phyloP scores from a whole-genome alignment of 2,113 vertebrate species.

The Psophia crepitans region DNA sequence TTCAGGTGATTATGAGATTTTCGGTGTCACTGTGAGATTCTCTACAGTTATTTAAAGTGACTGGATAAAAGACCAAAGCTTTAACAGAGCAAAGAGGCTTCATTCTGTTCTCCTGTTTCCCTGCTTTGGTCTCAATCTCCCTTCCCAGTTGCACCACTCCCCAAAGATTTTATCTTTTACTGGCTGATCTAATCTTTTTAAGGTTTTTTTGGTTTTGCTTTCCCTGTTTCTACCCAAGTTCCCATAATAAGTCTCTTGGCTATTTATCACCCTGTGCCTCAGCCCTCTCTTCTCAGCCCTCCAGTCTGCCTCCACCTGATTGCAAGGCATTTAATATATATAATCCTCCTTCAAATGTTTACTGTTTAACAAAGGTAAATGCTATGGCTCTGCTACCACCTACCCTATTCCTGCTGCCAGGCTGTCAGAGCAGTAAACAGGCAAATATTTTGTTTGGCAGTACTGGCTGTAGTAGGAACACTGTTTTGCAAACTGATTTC shows the following conservation, averaged over 20 bases:
- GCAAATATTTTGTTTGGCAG: constrained; percentile 13
- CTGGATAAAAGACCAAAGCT: background rate
- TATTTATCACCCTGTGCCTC: background rate
- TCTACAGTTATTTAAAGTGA: background rate
- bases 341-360: background rate
- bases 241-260: background rate
- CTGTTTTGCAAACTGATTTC: background rate
- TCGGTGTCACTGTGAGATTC: background rate
- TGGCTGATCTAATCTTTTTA: background rate
- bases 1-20: background rate
- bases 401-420: background rate
- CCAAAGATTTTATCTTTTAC: background rate
- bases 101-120: background rate
- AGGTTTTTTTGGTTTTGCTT: background rate
- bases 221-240: background rate
- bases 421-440: background rate
- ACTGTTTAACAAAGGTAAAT: background rate
- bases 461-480: background rate
- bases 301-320: background rate
- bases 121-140: background rate
- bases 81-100: background rate
- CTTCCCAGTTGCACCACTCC: background rate
- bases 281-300: background rate
- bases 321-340: background rate
- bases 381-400: background rate